A percentile compares a stretch with the other conserved stretches of the same genome.
phyloP scores from a whole-genome alignment of 2,888 invertebrate species.

The Spilarctia lutea region DNA sequence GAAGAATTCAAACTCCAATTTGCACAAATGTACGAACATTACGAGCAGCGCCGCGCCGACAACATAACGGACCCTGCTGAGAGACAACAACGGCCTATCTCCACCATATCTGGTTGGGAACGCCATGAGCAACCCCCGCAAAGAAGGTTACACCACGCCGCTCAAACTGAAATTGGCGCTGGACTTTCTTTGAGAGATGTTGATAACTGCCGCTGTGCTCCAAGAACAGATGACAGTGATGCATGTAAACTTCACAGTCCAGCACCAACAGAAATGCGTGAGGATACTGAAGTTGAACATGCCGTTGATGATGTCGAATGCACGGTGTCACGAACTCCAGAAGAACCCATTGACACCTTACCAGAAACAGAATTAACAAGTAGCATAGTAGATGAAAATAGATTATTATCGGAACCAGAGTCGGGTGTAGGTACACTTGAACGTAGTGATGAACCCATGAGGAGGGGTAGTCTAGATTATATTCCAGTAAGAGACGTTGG shows the following conservation, averaged over 20 bases:
- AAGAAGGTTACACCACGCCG: constrained; percentile 66
- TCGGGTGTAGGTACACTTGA: constrained; percentile 77
- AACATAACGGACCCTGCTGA: constrained; percentile 98
- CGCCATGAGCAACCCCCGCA: constrained; percentile 66
- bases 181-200: constrained; percentile 79
- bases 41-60: constrained; percentile 96
- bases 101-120: constrained; percentile 98
- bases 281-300: constrained; percentile 67
- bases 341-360: constrained; percentile 19
- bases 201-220: constrained; percentile 74
- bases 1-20: constrained; percentile 99
- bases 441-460: constrained; percentile 71
- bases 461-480: constrained; percentile 81
- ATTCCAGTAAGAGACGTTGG: constrained; percentile 84
- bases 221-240: constrained; percentile 59
- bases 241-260: constrained; percentile 88
- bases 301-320: constrained; percentile 65
- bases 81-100: constrained; percentile 96
- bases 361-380: constrained; percentile 26
- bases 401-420: constrained; percentile 74
- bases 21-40: constrained; percentile 98
- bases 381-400: constrained; percentile 68
- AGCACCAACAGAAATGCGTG: constrained; percentile 44
- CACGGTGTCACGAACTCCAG: constrained; percentile 18
- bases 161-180: constrained; percentile 81